phyloP scores from a whole-genome alignment of 2,888 invertebrate species.

The Rotaria magnacalcarata region DNA sequence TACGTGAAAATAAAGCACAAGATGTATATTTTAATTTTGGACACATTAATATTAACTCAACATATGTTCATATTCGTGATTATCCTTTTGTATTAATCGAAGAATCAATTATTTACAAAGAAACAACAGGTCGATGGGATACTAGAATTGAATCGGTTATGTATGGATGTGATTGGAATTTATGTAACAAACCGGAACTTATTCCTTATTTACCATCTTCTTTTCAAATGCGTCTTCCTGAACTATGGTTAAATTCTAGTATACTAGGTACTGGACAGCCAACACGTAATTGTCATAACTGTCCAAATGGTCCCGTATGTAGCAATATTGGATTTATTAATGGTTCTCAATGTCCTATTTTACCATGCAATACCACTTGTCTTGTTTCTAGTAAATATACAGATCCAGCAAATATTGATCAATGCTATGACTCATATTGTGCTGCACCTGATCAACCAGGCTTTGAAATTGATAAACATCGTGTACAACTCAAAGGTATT shows the following conservation, averaged over 20 bases:
- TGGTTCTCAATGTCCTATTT: not conserved
- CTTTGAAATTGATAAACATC: not conserved
- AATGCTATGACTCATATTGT: constrained; percentile 16
- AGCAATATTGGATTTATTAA: not conserved
- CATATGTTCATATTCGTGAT: not conserved
- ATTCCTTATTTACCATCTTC: not conserved
- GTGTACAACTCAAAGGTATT: not conserved
- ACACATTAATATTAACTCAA: not conserved
- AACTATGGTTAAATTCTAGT: not conserved
- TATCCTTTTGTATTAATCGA: not conserved
- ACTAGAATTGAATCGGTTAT: not conserved
- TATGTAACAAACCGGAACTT: not conserved
- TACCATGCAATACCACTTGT: not conserved
- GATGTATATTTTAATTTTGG: not conserved
- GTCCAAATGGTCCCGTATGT: not conserved
- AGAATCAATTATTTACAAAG: not conserved
- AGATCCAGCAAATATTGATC: not conserved
- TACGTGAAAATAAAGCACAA: not conserved
- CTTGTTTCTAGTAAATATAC: not conserved
- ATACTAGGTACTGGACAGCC: not conserved
- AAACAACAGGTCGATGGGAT: not conserved
- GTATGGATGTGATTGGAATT: not conserved
- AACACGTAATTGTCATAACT: not conserved
- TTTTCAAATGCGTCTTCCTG: not conserved
- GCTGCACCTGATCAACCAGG: not conserved